Evolutionary conservation across 2,113 vertebrate species (phyloP), one percentile per base, ranked within the genome.

Genomic region (Phoxinus phoxinus): DNA sequence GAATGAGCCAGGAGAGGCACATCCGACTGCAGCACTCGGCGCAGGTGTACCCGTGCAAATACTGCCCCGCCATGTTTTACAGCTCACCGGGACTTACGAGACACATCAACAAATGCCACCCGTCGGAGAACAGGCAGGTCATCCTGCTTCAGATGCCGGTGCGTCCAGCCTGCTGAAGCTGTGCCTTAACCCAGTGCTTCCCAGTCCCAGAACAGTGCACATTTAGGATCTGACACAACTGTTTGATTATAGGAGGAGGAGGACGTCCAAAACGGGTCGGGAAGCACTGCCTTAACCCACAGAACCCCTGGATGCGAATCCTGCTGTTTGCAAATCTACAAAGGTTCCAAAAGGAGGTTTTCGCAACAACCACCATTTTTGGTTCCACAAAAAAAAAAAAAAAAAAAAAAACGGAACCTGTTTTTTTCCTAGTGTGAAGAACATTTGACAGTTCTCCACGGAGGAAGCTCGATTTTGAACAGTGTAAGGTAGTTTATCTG

Each of bases 101-200:
- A 82, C 97, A 98, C 95, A 97, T 97, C 95, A 98, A 98, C 94
- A 97, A 97, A 93, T 97, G 97, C 92, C 97, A 97, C 92, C 97
- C 97, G 7, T 98, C 97, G 8, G 96, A 98, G 93, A 97, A 97
- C 94, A 92, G 97, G 91, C 97, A 97, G 92, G 96, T 99, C 78
- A 96, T 98, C 89, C 94, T 98, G 90, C 96, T 98, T 74, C 97
- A 98, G 93, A 93, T 98, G 95, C 97, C 96, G 2, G 94, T 97
- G 87, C 96, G 97, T 13, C 96, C 96, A 0, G 96, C 97, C 92
- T 98, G 96, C 95, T 98, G 94, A 94, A 11, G 81, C 87, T 48
- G 84, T 91, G 88, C 89, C 88, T 88, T 88, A 81, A 79, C 85
- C 83, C 79, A 87, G 61, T 77, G 73, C 59, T 23, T 61, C 74